Conservation (phyloP, 2,113 vertebrate genomes). For the Natator depressus region DNA sequence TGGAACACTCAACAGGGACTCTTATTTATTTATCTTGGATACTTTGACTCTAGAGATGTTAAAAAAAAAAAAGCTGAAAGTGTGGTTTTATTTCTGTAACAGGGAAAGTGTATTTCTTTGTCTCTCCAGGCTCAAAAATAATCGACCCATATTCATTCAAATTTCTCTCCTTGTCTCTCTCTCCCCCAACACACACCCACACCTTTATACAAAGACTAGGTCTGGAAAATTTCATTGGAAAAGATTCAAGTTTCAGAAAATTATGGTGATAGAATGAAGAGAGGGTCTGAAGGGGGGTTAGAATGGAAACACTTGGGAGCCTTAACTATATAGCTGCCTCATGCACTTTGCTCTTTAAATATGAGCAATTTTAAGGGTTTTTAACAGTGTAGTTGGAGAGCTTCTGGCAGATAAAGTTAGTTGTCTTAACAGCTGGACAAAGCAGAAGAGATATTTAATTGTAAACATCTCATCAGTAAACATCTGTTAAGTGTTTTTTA, state of each 20-base stretch:
- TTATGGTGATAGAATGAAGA: slow-evolving; percentile 1
- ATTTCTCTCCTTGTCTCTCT: not conserved
- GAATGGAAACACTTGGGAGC: slow-evolving; percentile 37
- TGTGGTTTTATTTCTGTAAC: not conserved
- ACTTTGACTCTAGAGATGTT: not conserved
- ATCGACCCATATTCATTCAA: not conserved
- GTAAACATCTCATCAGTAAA: slow-evolving; percentile 15
- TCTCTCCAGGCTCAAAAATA: not conserved
- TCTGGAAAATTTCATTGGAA: not conserved
- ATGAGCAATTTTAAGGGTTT: no score
- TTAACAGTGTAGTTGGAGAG: not conserved
- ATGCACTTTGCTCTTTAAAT: no score
- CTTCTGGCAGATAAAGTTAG: slow-evolving; percentile 4
- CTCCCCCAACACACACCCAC: not conserved
- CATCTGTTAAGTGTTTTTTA: slow-evolving; percentile 40
- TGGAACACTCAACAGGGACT: not conserved
- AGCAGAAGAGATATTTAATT: not conserved
- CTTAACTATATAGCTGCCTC: slow-evolving; percentile 21
- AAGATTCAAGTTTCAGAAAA: slow-evolving; percentile 2
- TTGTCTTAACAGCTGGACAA: not conserved
- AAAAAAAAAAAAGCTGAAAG: not conserved
- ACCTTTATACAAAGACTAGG: not conserved
- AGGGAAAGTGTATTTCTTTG: not conserved
- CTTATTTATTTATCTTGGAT: not conserved
- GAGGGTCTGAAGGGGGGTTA: not conserved